Conservation (phyloP, 2,113 vertebrate genomes). For the Monopterus albus region DNA sequence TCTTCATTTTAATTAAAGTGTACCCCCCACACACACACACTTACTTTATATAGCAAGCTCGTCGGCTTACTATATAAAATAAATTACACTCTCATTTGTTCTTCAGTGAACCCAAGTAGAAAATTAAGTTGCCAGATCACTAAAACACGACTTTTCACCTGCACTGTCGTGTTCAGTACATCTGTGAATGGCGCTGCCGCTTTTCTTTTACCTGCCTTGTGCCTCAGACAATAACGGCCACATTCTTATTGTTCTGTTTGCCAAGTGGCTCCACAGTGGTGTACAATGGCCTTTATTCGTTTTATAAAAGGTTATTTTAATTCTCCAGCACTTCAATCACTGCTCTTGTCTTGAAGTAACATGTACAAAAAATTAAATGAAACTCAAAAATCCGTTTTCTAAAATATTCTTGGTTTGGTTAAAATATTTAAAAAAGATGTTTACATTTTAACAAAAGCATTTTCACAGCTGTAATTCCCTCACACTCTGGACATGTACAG, state of each 20-base stretch:
- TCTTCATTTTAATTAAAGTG: slow-evolving; percentile 67
- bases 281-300: neutral
- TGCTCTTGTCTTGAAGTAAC: slow-evolving; percentile 13
- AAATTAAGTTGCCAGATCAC: slow-evolving; percentile 2
- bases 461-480: neutral
- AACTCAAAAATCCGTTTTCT: slow-evolving; percentile 11
- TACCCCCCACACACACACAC: too few species aligned
- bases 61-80: neutral
- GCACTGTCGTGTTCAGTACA: slow-evolving; percentile 70
- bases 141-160: slow-evolving; percentile 44
- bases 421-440: slow-evolving; percentile 55
- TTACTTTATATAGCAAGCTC: too few species aligned
- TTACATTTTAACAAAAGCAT: slow-evolving; percentile 4
- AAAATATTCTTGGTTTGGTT: slow-evolving; percentile 28
- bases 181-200: slow-evolving; percentile 50
- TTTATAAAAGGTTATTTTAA: neutral
- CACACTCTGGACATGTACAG: neutral
- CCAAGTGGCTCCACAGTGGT: neutral
- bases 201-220: neutral
- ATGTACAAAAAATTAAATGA: slow-evolving; percentile 26
- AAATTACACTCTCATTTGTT: slow-evolving; percentile 3
- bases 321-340: neutral
- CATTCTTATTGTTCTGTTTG: neutral
- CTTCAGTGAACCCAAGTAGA: slow-evolving; percentile 21
- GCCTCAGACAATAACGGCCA: too few species aligned